Evolutionary conservation across 2,113 vertebrate genomes (phyloP).

Genomic region (Mastomys coucha): DNA sequence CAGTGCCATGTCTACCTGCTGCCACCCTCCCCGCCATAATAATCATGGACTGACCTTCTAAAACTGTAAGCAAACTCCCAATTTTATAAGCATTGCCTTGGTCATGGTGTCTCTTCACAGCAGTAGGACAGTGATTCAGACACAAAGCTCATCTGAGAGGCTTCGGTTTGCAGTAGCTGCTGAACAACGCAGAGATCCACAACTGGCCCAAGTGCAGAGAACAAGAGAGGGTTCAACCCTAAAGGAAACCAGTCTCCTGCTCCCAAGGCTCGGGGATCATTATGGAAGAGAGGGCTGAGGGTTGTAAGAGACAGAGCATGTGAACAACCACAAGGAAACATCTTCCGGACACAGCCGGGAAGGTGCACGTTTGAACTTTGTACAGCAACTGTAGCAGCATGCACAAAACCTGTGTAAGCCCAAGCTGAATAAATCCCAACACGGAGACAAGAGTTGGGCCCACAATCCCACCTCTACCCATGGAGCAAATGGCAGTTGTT

Average conservation of each 20-base stretch:
- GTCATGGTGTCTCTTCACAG: neutral
- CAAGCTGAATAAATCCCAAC: neutral
- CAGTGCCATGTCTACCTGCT: neutral
- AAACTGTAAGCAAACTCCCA: neutral
- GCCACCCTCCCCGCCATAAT: neutral
- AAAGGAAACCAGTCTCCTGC: neutral
- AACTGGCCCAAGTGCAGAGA: neutral
- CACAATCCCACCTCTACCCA: neutral
- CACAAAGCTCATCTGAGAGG: neutral
- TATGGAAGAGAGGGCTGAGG: neutral
- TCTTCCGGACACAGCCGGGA: neutral
- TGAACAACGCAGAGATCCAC: neutral
- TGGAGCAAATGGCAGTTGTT: neutral
- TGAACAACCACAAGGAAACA: neutral
- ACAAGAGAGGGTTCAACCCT: neutral
- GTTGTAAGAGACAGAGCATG: too few species aligned
- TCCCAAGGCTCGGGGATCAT: neutral
- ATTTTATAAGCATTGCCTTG: neutral
- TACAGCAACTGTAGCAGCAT: neutral
- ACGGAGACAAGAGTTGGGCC: neutral
- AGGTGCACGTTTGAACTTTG: neutral
- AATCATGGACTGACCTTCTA: neutral
- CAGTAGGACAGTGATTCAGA: neutral
- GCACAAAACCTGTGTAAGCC: neutral
- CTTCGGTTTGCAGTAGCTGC: neutral